Conservation (phyloP, 2,113 vertebrate species). For the Phoxinus phoxinus region DNA sequence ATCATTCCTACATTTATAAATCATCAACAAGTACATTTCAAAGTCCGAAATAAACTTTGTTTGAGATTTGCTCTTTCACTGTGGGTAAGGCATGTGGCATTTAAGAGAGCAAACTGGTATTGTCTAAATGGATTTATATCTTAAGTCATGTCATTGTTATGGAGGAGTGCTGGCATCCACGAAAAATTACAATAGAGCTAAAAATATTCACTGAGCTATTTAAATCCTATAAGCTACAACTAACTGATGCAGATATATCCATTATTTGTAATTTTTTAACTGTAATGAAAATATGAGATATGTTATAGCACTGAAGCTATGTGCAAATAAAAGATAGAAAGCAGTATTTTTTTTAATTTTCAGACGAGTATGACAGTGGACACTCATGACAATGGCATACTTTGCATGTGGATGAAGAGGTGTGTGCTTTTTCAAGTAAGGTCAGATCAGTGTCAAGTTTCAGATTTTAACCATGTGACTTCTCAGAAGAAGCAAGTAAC, state of each 20-base stretch:
- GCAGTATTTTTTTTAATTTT: neutral
- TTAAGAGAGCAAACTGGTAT: neutral
- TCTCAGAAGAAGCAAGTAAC: neutral
- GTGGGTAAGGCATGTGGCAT: neutral
- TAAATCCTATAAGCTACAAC: neutral
- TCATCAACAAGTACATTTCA: neutral
- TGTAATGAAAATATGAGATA: neutral
- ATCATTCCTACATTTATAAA: neutral
- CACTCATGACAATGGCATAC: neutral
- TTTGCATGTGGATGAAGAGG: neutral
- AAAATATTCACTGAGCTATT: neutral
- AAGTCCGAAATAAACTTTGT: neutral
- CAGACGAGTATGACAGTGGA: neutral
- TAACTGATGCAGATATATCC: neutral
- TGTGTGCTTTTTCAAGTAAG: neutral
- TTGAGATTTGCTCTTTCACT: neutral
- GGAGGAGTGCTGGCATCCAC: neutral
- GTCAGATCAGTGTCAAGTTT: neutral
- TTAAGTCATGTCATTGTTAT: neutral
- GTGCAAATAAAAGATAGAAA: neutral
- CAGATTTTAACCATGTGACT: slow-evolving; percentile 12
- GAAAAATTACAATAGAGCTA: neutral
- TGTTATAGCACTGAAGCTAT: neutral
- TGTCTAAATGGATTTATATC: neutral
- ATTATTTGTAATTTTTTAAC: neutral